Base-by-base conservation (phyloP, 35 echinoderm and acorn worm species). In the Amphiura filiformis region DNA sequence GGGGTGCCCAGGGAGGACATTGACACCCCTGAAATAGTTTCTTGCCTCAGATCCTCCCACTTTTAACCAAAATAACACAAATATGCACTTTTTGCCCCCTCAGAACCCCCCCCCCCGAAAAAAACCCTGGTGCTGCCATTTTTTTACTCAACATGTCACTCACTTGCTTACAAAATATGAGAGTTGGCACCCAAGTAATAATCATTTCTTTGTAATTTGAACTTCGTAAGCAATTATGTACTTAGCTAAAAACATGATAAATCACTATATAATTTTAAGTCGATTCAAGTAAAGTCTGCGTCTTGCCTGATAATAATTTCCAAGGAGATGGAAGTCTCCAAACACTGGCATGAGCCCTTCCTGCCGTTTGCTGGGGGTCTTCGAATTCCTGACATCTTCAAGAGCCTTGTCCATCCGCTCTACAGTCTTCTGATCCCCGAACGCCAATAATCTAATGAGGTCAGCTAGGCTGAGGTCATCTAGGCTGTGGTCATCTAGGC, bases 281-380 rank as follows among this genome's bases (percentile, higher is more conserved):
- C 23, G 23, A 31, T 15, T 76, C 87, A n/a, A n/a, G n/a, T n/a
- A n/a, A n/a, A n/a, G n/a, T n/a, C n/a, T 88, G 44, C 7, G 20
- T 52, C 44, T 52, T 89, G 90, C 92, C 83, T 89, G 38, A 86
- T 79, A 90, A 32, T 80, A 94, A 36, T 94, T 94, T 47, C 77
- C 78, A 31, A 90, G 70, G 23, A 88, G 83, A 80, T 94, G 92
- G 42, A 89, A 94, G 77, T 94, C 92, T 86, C 77, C 87, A 80
- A 94, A 79, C 23, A 84, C 83, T 11, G 87, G 92, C 56, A 94
- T 80, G 35, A 94, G 41, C 26, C 92, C 87, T 49, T 78, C 78
- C 34, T 83, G 49, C 30, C 82, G 47, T 37, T 52, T 79, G 13
- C 75, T 36, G 0, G 92, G 75, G 14, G 57, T 78, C 11, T 78